Evolutionary conservation across 2,113 vertebrate genomes (phyloP).

Genomic region (Symphodus melops): DNA sequence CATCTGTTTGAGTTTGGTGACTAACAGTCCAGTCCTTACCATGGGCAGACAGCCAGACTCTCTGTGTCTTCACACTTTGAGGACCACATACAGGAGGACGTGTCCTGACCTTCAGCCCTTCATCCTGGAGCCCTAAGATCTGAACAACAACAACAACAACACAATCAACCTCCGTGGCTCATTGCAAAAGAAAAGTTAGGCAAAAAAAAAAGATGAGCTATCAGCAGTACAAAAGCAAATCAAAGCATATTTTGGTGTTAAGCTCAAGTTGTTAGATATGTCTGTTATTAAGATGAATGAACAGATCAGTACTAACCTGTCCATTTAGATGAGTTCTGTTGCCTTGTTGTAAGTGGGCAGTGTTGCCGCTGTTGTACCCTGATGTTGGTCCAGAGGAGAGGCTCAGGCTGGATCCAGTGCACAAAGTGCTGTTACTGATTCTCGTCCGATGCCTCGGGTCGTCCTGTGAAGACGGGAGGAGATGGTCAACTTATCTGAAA

Average conservation of each 20-base stretch:
- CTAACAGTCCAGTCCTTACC: slow-evolving; percentile 64
- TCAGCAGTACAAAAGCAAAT: too few relatives aligned
- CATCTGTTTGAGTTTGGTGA: background rate
- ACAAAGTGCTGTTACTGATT: slow-evolving; percentile 89
- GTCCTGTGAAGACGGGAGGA: slow-evolving; percentile 80
- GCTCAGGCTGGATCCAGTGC: slow-evolving; percentile 90
- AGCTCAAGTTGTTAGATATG: too few relatives aligned
- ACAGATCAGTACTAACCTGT: slow-evolving; percentile 66
- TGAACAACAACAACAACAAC: slow-evolving; percentile 17
- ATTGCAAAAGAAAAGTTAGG: background rate
- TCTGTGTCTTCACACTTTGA: slow-evolving; percentile 72
- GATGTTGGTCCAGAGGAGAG: slow-evolving; percentile 94
- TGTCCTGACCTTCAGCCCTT: slow-evolving; percentile 74
- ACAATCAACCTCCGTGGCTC: background rate
- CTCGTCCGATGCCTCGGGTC: slow-evolving; percentile 87
- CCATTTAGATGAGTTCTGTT: slow-evolving; percentile 65
- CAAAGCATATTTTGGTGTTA: too few relatives aligned
- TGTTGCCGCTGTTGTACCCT: slow-evolving; percentile 93
- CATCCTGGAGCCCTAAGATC: slow-evolving; percentile 66
- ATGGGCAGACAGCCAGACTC: slow-evolving; percentile 77
- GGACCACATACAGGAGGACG: slow-evolving; percentile 80
- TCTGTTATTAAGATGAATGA: too few relatives aligned
- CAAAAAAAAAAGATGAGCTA: background rate
- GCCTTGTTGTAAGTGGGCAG: slow-evolving; percentile 75
- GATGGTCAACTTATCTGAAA: too few relatives aligned